Evolutionary conservation across 2,113 vertebrate genomes (phyloP).

Genomic region (Thomomys bottae): DNA sequence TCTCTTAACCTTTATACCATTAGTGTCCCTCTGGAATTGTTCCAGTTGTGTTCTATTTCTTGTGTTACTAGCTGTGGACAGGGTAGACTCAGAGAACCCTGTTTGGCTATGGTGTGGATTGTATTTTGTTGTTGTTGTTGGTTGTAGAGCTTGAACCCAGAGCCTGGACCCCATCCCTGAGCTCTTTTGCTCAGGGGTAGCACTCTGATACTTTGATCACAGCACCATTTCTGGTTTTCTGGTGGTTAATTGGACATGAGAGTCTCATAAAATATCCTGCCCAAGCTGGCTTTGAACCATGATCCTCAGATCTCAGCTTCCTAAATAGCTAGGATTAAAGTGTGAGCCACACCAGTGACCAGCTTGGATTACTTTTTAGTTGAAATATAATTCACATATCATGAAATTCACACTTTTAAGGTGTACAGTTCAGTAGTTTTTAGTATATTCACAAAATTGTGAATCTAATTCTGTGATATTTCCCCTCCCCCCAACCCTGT

Average conservation of each 20-base stretch:
- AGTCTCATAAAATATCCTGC: no score
- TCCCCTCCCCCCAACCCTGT: background rate
- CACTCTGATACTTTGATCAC: no score
- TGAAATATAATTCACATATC: background rate
- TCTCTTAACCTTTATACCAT: background rate
- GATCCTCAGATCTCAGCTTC: no score
- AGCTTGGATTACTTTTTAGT: background rate
- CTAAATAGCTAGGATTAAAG: no score
- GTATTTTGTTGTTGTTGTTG: background rate
- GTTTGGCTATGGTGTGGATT: background rate
- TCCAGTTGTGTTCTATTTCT: background rate
- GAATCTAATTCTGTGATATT: slow-evolving; percentile 10
- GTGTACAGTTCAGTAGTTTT: background rate
- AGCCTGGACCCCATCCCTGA: no score
- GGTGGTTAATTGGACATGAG: no score
- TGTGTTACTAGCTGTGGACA: background rate
- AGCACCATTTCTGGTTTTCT: no score
- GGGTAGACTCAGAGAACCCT: background rate
- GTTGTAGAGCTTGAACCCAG: no score
- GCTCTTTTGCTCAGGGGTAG: no score
- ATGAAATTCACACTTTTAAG: background rate
- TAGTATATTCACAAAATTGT: slow-evolving; percentile 23
- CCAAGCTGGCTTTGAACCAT: no score
- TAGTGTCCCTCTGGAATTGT: background rate
- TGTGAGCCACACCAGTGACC: no score